Conservation (phyloP, 2,797 vertebrate species). For the Myioborus melanocephalus region DNA sequence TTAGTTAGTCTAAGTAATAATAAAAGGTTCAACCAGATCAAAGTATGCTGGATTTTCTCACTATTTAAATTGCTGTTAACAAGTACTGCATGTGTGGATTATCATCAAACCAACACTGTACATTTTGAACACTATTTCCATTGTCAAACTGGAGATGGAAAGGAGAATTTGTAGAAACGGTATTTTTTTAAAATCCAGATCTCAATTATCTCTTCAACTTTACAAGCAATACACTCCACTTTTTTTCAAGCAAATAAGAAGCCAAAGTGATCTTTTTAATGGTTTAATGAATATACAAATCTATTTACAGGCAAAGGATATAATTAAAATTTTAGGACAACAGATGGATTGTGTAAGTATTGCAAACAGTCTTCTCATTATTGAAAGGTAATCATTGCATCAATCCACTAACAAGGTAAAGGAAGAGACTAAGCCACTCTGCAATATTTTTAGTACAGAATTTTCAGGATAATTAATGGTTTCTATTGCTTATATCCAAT, state of each 20-base stretch:
- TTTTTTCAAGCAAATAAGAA: not conserved
- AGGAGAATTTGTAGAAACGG: not conserved
- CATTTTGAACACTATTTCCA: not conserved
- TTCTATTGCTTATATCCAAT: not conserved
- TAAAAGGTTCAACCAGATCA: not conserved
- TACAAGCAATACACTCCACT: not conserved
- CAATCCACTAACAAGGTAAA: slow-evolving; percentile 22
- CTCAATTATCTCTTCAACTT: not conserved
- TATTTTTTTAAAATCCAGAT: not conserved
- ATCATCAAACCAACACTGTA: not conserved
- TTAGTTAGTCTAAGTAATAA: not conserved
- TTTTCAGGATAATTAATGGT: not conserved
- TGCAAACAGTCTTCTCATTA: not conserved
- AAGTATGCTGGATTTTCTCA: not conserved
- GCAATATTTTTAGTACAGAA: slow-evolving; percentile 23
- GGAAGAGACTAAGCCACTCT: not conserved
- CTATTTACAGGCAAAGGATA: not conserved
- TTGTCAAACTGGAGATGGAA: not conserved
- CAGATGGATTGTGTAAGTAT: not conserved
- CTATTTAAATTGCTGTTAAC: not conserved
- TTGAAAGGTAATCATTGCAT: not conserved
- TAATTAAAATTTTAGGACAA: slow-evolving; percentile 1
- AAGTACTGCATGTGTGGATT: not conserved
- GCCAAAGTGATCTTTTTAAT: not conserved
- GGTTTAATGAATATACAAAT: not conserved